A percentile compares a stretch with the other conserved stretches of the same genome.
phyloP scores from a whole-genome alignment of 2,113 vertebrate genomes.

The Pluvianellus socialis region DNA sequence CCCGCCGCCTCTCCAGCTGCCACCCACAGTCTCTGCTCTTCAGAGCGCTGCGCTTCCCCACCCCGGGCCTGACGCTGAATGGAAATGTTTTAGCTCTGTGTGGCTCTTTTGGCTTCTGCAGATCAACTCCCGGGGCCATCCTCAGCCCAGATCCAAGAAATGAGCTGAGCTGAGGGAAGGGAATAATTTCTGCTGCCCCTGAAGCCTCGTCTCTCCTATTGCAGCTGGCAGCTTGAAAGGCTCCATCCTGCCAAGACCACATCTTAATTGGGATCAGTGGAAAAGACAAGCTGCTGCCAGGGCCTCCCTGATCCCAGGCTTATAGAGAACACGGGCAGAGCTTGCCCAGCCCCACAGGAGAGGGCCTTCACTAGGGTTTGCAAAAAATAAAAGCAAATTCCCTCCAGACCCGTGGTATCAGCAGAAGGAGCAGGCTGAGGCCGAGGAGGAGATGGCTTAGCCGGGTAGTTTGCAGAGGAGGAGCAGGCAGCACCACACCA shows the following conservation, averaged over 20 bases:
- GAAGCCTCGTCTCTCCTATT: constrained; percentile 51
- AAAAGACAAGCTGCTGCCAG: constrained; percentile 62
- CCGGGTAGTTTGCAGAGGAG: not conserved
- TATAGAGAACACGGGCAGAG: not conserved
- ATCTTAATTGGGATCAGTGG: constrained; percentile 54
- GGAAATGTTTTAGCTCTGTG: constrained; percentile 48
- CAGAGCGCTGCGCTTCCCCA: not conserved
- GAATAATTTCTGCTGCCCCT: constrained; percentile 44
- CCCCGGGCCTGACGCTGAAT: not conserved
- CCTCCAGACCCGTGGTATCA: not conserved
- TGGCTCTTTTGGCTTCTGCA: constrained; percentile 29
- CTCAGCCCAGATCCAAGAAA: constrained; percentile 24
- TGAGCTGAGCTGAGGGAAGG: constrained; percentile 10
- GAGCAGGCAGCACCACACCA: not conserved
- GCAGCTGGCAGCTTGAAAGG: constrained; percentile 39
- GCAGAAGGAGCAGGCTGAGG: not conserved
- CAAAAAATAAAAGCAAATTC: not conserved
- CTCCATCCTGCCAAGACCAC: constrained; percentile 44
- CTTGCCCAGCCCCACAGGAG: not conserved
- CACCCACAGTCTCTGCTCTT: not conserved
- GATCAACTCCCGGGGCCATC: constrained; percentile 12
- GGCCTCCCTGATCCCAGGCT: not conserved
- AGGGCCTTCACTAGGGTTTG: not conserved
- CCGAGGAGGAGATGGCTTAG: not conserved
- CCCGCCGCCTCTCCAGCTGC: not conserved